Base-by-base conservation (phyloP, 1,140 invertebrate species). In the Drosophila kanapiae region DNA sequence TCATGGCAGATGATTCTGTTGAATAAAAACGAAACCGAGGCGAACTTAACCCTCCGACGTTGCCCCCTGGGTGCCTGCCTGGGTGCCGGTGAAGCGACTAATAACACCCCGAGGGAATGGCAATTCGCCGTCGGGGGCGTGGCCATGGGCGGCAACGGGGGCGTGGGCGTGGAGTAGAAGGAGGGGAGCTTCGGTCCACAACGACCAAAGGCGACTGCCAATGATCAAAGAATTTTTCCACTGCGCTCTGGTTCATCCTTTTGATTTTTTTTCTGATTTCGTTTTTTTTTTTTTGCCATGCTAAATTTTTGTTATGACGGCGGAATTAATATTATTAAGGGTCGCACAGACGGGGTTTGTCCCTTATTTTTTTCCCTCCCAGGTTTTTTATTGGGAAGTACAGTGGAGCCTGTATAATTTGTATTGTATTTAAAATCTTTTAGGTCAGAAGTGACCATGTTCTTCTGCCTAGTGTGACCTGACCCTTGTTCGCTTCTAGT, bases 251-350 rank as follows among this genome's bases (percentile, higher is more conserved):
- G 59, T 71, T 84, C 72, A 78, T 61, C 63, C 64, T 78, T 67
- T 67, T 60, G 48, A 27, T 56, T 75, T 47, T 61, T 38, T 27
- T 51, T 48, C 51, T 3, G 51, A 51, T 51, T 49, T 51, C 43
- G 48, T 54, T 54, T 61, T 61, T 42, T 61, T 48, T 58, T 57
- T 67, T 45, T 51, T 75, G 83, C 63, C 83, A 87, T 64, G 84
- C 80, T 84, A 87, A 88, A 88, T 90, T 88, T 74, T 90, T 84
- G 85, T 88, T 88, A 88, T 88, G 84, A 88, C 84, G 84, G 84
- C 84, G 81, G 84, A 90, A 88, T 88, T 88, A 88, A 88, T 88
- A 75, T 84, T 88, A 90, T 88, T 88, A 88, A 88, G 84, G 84
- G 85, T 64, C 84, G 85, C 67, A 60, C 64, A 58, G 65, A 70